Evolutionary conservation across 2,797 vertebrate species (phyloP).

Genomic region (Vipera latastei): DNA sequence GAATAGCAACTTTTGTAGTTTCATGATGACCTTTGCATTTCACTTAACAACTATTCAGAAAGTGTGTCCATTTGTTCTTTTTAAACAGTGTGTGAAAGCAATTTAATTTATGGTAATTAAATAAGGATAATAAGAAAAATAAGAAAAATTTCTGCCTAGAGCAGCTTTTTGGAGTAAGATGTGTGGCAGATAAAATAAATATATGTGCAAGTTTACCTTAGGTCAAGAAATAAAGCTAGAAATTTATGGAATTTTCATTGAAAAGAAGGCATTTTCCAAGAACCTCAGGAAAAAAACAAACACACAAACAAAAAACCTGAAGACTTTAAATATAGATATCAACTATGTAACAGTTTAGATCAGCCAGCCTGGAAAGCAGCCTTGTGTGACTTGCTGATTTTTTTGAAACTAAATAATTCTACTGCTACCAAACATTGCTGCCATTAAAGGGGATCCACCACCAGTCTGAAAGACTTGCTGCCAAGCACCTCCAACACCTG

Average conservation of each 20-base stretch:
- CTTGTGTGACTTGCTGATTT: background rate
- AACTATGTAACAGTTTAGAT: background rate
- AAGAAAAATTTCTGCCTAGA: background rate
- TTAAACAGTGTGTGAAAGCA: background rate
- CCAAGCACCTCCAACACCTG: background rate
- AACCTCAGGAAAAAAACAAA: background rate
- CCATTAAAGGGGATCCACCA: background rate
- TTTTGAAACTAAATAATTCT: background rate
- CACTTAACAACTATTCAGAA: background rate
- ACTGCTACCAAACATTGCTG: background rate
- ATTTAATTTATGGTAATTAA: constrained; percentile 6
- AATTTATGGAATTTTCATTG: constrained; percentile 5
- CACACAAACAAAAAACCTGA: background rate
- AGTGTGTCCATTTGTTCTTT: background rate
- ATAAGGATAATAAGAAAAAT: background rate
- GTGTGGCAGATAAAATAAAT: background rate
- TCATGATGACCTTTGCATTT: constrained; percentile 10
- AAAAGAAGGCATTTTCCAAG: background rate
- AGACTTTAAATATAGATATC: background rate
- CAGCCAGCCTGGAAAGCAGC: background rate
- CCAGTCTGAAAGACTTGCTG: background rate
- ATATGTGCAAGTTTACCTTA: background rate
- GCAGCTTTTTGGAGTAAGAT: background rate
- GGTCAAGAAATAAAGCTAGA: constrained; percentile 16
- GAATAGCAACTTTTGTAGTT: constrained; percentile 12